A percentile compares a stretch with the other conserved stretches of the same genome.
These are phyloP conservation scores for Phrynocephalus vlangalii DNA, from an alignment of 2,797 vertebrate species.

Conservation along the genomic window DNA sequence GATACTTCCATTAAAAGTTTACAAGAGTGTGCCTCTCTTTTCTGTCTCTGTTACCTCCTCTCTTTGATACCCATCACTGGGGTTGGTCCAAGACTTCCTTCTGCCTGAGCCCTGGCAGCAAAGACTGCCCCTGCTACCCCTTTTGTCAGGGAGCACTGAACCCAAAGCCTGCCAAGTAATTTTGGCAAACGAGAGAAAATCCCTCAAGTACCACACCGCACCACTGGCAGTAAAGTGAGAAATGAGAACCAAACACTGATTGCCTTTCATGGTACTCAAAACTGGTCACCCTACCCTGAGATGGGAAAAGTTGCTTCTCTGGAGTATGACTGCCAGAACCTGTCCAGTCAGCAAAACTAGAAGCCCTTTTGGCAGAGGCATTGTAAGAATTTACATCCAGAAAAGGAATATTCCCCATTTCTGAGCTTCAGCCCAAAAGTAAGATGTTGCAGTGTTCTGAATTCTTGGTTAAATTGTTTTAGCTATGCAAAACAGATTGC, in stretches of 20 bases:
- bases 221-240: background rate
- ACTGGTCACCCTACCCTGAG: background rate
- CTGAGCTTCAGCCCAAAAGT: too few relatives aligned
- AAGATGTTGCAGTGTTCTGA: too few relatives aligned
- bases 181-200: background rate
- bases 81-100: background rate
- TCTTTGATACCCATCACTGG: background rate
- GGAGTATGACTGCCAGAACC: too few relatives aligned
- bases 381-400: too few relatives aligned
- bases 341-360: too few relatives aligned
- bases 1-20: background rate
- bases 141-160: background rate
- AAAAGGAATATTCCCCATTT: too few relatives aligned
- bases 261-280: background rate
- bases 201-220: background rate
- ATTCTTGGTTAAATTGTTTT: too few relatives aligned
- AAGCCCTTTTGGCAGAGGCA: too few relatives aligned
- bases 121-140: too few relatives aligned
- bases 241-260: background rate
- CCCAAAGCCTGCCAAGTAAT: background rate
- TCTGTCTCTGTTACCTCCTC: background rate
- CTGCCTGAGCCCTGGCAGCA: background rate
- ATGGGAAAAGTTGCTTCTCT: background rate
- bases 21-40: background rate
- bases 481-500: too few relatives aligned